Evolutionary conservation across 1,140 invertebrate species (phyloP).

Genomic region (Panulirus ornatus): DNA sequence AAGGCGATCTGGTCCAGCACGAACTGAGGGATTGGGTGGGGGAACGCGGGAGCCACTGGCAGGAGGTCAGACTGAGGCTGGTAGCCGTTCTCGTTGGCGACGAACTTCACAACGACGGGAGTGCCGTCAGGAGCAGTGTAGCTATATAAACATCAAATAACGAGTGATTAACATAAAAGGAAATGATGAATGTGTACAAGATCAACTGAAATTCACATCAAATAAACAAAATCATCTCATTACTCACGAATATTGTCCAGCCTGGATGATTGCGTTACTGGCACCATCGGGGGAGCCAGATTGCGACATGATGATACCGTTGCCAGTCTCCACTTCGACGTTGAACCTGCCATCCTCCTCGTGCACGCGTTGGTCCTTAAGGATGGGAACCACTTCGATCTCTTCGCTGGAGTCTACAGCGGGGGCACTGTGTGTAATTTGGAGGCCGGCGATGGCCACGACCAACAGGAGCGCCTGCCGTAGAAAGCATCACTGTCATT

Average conservation of each 20-base stretch:
- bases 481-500: too few species aligned
- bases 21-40: slow-evolving; percentile 66
- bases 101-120: slow-evolving; percentile 62
- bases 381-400: too few species aligned
- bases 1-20: slow-evolving; percentile 71
- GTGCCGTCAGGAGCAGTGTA: slow-evolving; percentile 70
- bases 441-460: too few species aligned
- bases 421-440: too few species aligned
- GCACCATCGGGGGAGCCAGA: slow-evolving; percentile 62
- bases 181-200: too few species aligned
- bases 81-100: slow-evolving; percentile 72
- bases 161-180: background rate
- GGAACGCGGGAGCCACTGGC: slow-evolving; percentile 69
- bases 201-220: too few species aligned
- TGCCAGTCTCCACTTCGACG: slow-evolving; percentile 60
- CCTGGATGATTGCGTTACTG: slow-evolving; percentile 29
- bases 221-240: too few species aligned
- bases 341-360: slow-evolving; percentile 58
- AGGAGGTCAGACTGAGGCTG: slow-evolving; percentile 69
- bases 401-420: too few species aligned
- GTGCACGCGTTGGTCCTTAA: background rate
- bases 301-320: slow-evolving; percentile 51
- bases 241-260: slow-evolving; percentile 60
- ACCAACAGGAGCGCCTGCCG: too few species aligned
- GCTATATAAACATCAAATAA: background rate